These are phyloP conservation scores for Eublepharis macularius DNA, from an alignment of 2,113 vertebrate genomes.

Conservation along the genomic window DNA sequence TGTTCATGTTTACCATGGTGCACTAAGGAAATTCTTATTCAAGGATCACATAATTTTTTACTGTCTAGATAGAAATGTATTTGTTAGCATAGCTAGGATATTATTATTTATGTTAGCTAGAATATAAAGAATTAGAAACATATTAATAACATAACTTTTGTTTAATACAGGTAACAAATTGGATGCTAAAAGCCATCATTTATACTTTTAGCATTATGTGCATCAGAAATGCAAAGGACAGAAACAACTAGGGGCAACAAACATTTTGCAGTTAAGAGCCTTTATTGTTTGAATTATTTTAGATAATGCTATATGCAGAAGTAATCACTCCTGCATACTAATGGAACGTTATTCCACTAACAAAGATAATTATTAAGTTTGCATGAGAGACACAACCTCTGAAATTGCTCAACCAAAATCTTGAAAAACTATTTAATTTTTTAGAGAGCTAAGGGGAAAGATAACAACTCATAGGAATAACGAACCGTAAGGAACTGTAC, in stretches of 20 bases:
- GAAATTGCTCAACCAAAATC: constrained; percentile 72
- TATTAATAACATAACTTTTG: constrained; percentile 48
- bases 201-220: constrained; percentile 47
- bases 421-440: constrained; percentile 75
- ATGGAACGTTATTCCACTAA: constrained; percentile 68
- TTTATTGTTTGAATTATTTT: constrained; percentile 62
- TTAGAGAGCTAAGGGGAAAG: constrained; percentile 78
- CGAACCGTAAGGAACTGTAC: constrained; percentile 77
- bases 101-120: constrained; percentile 67
- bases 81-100: constrained; percentile 86
- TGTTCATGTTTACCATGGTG: constrained; percentile 67
- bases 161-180: constrained; percentile 61
- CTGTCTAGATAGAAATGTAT: constrained; percentile 93
- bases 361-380: constrained; percentile 67
- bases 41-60: constrained; percentile 79
- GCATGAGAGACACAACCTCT: constrained; percentile 65
- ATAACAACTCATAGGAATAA: constrained; percentile 80
- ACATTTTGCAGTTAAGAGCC: constrained; percentile 58
- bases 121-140: constrained; percentile 68
- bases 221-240: constrained; percentile 48
- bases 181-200: constrained; percentile 66
- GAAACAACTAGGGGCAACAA: constrained; percentile 57
- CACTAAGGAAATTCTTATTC: constrained; percentile 79
- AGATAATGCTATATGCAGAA: constrained; percentile 63
- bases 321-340: constrained; percentile 68